These are phyloP conservation scores for Pitangus sulphuratus DNA, from an alignment of 2,797 vertebrate species.

Conservation along the genomic window DNA sequence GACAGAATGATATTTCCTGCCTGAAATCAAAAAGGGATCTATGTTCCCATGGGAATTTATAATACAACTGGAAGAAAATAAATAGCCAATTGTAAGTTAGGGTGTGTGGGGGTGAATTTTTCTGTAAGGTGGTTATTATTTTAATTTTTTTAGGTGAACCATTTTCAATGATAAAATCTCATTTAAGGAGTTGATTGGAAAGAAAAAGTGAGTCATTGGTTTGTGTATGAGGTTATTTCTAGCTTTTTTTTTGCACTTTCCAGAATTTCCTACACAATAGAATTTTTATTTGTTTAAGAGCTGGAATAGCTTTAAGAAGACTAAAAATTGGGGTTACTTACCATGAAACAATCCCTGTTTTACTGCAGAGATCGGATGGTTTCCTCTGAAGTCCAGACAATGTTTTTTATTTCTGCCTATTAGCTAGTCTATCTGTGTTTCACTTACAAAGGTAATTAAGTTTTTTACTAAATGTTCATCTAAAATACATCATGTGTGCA, in stretches of 20 bases:
- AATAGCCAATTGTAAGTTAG: slow-evolving; percentile 53
- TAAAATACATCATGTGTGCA: neutral
- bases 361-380: neutral
- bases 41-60: slow-evolving; percentile 21
- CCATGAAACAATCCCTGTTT: neutral
- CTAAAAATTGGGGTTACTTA: neutral
- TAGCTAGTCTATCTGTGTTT: neutral
- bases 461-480: neutral
- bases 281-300: slow-evolving; percentile 24
- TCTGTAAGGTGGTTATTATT: slow-evolving; percentile 13
- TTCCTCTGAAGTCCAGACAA: slow-evolving; percentile 14
- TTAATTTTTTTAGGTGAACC: slow-evolving; percentile 15
- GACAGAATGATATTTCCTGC: slow-evolving; percentile 70
- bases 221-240: neutral
- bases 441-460: neutral
- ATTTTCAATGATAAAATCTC: slow-evolving; percentile 18
- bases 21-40: slow-evolving; percentile 63
- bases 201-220: slow-evolving; percentile 3
- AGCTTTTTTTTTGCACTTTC: neutral
- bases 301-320: neutral
- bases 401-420: neutral
- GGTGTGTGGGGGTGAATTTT: neutral
- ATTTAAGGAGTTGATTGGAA: slow-evolving; percentile 23
- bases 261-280: slow-evolving; percentile 5
- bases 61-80: slow-evolving; percentile 60